Conservation (phyloP, 2,888 invertebrate genomes). For the Amitus sp. region DNA sequence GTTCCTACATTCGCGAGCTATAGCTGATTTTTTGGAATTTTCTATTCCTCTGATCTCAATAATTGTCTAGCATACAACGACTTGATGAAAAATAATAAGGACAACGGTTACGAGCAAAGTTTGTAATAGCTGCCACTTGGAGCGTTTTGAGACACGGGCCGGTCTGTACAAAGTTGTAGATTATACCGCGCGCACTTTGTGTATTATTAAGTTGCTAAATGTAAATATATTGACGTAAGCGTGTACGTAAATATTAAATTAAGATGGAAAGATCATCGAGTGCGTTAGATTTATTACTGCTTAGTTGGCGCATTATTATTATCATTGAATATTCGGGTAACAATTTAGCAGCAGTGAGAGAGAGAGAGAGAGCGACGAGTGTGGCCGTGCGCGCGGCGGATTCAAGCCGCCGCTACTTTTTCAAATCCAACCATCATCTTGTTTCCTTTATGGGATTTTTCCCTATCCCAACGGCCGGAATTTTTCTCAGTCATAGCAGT, state of each 20-base stretch:
- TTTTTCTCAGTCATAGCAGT: slow-evolving; percentile 61
- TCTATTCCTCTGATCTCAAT: slow-evolving; percentile 66
- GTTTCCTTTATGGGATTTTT: too few relatives aligned
- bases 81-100: slow-evolving; percentile 48
- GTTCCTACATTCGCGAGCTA: slow-evolving; percentile 27
- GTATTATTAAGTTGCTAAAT: slow-evolving; percentile 57
- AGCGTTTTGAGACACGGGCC: slow-evolving; percentile 22
- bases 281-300: slow-evolving; percentile 45
- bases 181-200: slow-evolving; percentile 54
- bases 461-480: too few relatives aligned
- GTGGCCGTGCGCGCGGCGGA: slow-evolving; percentile 53
- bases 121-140: neutral
- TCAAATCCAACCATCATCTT: too few relatives aligned
- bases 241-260: slow-evolving; percentile 56
- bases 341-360: too few relatives aligned
- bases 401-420: too few relatives aligned
- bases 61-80: slow-evolving; percentile 62
- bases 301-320: slow-evolving; percentile 60
- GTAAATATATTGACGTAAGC: slow-evolving; percentile 54
- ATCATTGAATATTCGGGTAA: slow-evolving; percentile 48
- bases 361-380: too few relatives aligned
- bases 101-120: neutral
- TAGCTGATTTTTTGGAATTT: slow-evolving; percentile 49
- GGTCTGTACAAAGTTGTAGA: slow-evolving; percentile 58
- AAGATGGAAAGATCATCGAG: too few relatives aligned